Evolutionary conservation across 2,888 invertebrate genomes (phyloP), one percentile per base, ranked within the genome.

Genomic region (Chalcis sispes): DNA sequence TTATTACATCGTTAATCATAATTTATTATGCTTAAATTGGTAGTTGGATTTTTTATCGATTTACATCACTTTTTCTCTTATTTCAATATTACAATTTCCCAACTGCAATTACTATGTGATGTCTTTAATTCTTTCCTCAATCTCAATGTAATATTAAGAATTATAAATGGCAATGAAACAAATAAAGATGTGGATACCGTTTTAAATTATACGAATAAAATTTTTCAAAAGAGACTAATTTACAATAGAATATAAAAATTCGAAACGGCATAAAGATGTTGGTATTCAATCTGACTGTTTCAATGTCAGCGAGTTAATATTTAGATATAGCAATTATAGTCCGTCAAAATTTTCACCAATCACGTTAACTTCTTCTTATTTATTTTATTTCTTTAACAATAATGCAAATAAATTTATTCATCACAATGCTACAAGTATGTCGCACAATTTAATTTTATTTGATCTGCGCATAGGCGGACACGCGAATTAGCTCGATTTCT

Each of bases 391-490:
- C 18, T 54, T 61, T 70, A 27, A 25, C 40, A 50, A 52, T 2
- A 40, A 32, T 27, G 50, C 36, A 70, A 65, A 72, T 48, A 40
- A 32, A 18, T 65, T 64, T 18, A 29, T 13, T 64, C 40, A 62
- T 42, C 64, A 72, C 64, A 23, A 25, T 48, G 62, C 56, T n/a
- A 15, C 15, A 25, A 20, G 23, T 58, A 36, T 65, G 46, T 25
- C 36, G 64, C 72, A 72, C 64, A 64, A 48, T 72, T 64, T 64
- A 46, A 56, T 64, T 72, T 72, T n/a, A n/a, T n/a, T 23, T 56
- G 54, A 46, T 29, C 40, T 20, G 46, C 18, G 54, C 54, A 52
- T 32, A 32, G 27, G 46, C 58, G 29, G 67, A 58, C 27, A 56
- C 54, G 29, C 25, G 32, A 56, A 20, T 58, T 65, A 65, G 46